Conservation (phyloP, 1,140 invertebrate species). For the Lanistes nyassanus region DNA sequence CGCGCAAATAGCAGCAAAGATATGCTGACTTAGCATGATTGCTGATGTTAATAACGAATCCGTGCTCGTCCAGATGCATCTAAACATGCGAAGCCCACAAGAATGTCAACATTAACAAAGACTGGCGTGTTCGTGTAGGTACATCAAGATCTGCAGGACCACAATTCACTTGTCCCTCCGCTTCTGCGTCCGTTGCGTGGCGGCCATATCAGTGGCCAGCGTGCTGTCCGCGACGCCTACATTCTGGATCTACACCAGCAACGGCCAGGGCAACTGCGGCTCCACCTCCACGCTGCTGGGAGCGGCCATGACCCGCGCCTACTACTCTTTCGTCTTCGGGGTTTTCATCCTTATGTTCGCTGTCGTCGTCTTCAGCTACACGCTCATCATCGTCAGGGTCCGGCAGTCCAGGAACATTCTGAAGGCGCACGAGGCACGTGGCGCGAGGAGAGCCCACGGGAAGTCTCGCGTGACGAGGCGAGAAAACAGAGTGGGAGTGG, state of each 20-base stretch:
- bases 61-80: too few species aligned
- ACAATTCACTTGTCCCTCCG: neutral
- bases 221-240: neutral
- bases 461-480: too few species aligned
- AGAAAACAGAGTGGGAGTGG: too few species aligned
- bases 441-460: too few species aligned
- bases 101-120: too few species aligned
- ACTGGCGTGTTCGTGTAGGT: too few species aligned
- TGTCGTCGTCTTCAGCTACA: constrained; percentile 18
- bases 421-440: constrained; percentile 2
- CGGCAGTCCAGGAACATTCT: constrained; percentile 5
- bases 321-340: constrained; percentile 20
- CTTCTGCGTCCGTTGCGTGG: neutral
- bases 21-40: too few species aligned
- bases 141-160: constrained; percentile 19
- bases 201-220: constrained; percentile 11
- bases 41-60: too few species aligned
- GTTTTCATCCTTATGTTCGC: constrained; percentile 10
- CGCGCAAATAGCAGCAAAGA: too few species aligned
- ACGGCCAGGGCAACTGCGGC: neutral
- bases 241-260: constrained; percentile 5
- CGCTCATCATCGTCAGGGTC: constrained; percentile 2
- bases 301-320: neutral
- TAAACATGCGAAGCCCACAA: too few species aligned
- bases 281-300: neutral